Evolutionary conservation across 2,888 invertebrate genomes (phyloP).

Genomic region (Esperia sulphurella): DNA sequence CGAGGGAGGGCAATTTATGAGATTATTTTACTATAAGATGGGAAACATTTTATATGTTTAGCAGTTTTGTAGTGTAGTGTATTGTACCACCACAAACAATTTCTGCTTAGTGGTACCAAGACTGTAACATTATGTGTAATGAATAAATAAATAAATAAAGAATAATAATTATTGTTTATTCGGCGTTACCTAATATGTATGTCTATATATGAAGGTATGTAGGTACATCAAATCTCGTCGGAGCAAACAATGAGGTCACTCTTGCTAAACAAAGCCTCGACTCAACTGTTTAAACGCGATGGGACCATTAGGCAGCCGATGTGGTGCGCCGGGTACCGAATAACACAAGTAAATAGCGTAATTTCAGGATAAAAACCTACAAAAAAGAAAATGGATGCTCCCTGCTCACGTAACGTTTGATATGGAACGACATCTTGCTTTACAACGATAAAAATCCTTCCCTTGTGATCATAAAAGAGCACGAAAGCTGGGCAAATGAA

Average conservation of each 20-base stretch:
- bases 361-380: slow-evolving; percentile 7
- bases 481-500: slow-evolving; percentile 34
- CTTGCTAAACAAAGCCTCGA: slow-evolving; percentile 4
- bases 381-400: slow-evolving; percentile 3
- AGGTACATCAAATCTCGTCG: slow-evolving; percentile 15
- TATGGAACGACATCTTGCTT: slow-evolving; percentile 16
- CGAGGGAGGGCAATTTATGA: too few species aligned
- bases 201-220: too few species aligned
- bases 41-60: too few species aligned
- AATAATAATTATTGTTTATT: too few species aligned
- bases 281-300: slow-evolving; percentile 10
- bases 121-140: too few species aligned
- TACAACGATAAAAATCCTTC: slow-evolving; percentile 21
- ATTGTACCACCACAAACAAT: too few species aligned
- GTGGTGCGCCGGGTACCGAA: not conserved
- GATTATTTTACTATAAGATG: too few species aligned
- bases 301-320: slow-evolving; percentile 6
- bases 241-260: slow-evolving; percentile 1
- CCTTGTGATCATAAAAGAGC: slow-evolving; percentile 23
- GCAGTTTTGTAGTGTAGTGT: too few species aligned
- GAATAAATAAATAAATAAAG: too few species aligned
- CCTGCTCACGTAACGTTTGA: slow-evolving; percentile 10
- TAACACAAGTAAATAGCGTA: slow-evolving; percentile 7
- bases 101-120: too few species aligned
- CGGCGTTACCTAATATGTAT: too few species aligned